These are phyloP conservation scores for Dendrolimus pini DNA, from an alignment of 2,888 invertebrate genomes.

Conservation along the genomic window DNA sequence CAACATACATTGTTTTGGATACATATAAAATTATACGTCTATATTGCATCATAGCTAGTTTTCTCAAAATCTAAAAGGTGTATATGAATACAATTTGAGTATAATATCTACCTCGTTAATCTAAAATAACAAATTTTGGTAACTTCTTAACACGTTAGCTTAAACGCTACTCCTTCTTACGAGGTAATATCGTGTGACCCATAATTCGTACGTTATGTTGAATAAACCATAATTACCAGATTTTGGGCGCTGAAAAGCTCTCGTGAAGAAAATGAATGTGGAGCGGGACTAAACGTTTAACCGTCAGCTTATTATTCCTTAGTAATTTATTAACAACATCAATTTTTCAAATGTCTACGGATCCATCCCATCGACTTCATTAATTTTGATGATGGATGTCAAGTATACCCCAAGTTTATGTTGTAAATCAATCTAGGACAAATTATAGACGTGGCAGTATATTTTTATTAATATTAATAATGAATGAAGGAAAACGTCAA, in stretches of 20 bases:
- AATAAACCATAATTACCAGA: not conserved
- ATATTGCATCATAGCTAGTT: too few species aligned
- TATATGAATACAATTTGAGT: too few species aligned
- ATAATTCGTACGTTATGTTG: not conserved
- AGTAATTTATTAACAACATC: conserved; percentile 34
- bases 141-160: too few species aligned
- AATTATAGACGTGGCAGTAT: conserved; percentile 13
- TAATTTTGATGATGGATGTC: conserved; percentile 45
- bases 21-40: too few species aligned
- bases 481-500: not conserved
- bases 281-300: conserved; percentile 6
- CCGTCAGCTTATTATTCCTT: conserved; percentile 5
- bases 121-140: too few species aligned
- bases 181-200: too few species aligned
- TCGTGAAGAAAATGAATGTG: not conserved
- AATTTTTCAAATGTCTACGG: conserved; percentile 33
- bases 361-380: conserved; percentile 31
- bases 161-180: too few species aligned
- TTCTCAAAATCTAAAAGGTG: too few species aligned
- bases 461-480: not conserved
- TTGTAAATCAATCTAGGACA: conserved; percentile 40
- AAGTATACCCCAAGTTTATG: conserved; percentile 34
- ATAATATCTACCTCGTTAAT: too few species aligned
- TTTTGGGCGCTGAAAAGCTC: not conserved
- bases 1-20: too few species aligned